Conservation (phyloP, 2,888 invertebrate species). For the Sussaba pulchella region DNA sequence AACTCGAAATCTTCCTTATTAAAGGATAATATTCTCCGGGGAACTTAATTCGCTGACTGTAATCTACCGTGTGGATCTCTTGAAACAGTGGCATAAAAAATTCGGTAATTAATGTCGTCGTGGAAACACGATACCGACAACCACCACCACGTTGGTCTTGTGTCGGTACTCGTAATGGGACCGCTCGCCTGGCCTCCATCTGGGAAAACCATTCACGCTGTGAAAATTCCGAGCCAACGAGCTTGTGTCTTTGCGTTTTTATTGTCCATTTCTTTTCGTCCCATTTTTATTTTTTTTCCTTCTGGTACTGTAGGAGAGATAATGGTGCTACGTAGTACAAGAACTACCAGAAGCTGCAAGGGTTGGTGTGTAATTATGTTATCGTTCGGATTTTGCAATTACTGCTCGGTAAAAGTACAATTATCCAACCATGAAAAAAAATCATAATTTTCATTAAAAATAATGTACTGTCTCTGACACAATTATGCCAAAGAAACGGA, state of each 20-base stretch:
- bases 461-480: neutral
- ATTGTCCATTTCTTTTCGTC: no score
- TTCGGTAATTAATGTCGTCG: constrained; percentile 65
- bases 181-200: constrained; percentile 4
- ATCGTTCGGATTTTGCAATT: constrained; percentile 32
- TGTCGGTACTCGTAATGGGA: constrained; percentile 6
- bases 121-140: constrained; percentile 35
- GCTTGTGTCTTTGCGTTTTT: constrained; percentile 4
- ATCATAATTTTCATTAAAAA: neutral
- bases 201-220: constrained; percentile 30
- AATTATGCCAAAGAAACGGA: neutral
- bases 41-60: constrained; percentile 71
- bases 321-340: neutral
- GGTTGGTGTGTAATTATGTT: constrained; percentile 18
- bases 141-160: neutral
- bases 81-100: constrained; percentile 69
- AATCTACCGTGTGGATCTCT: constrained; percentile 65
- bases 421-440: neutral
- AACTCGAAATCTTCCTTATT: constrained; percentile 75
- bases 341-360: neutral
- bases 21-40: constrained; percentile 77
- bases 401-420: constrained; percentile 1
- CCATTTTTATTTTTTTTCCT: neutral
- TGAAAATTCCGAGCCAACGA: constrained; percentile 29
- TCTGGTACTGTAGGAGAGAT: neutral